Percentiles rank a stretch among this genome's conserved stretches.
phyloP scores from a whole-genome alignment of 2,888 invertebrate genomes.

The Petrolisthes cinctipes region DNA sequence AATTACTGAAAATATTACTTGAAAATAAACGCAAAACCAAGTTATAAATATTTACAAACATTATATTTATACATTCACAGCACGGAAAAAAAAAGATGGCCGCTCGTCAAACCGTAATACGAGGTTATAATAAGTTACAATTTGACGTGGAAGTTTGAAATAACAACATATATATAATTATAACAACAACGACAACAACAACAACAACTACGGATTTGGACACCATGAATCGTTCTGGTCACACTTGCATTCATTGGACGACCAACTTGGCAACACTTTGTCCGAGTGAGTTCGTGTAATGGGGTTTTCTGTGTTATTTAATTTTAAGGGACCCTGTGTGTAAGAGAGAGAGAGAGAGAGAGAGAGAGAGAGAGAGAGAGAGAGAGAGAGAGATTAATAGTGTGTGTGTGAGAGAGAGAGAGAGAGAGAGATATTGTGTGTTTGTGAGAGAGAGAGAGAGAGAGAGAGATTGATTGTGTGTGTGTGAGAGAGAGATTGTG shows the following conservation, averaged over 20 bases:
- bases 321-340: background rate
- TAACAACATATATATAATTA: background rate
- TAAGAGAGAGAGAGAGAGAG: background rate
- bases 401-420: too few species aligned
- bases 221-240: conserved; percentile 44
- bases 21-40: too few species aligned
- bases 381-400: too few species aligned
- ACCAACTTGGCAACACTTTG: conserved; percentile 44
- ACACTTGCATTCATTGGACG: conserved; percentile 51
- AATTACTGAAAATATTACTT: too few species aligned
- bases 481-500: background rate
- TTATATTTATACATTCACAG: too few species aligned
- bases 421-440: too few species aligned
- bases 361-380: background rate
- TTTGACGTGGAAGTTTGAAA: too few species aligned
- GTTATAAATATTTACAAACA: too few species aligned
- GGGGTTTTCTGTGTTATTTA: background rate
- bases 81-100: too few species aligned
- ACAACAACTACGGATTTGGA: background rate
- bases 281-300: conserved; percentile 33
- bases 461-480: background rate
- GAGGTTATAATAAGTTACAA: too few species aligned
- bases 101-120: too few species aligned
- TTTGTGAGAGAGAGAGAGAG: background rate
- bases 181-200: background rate